phyloP scores from a whole-genome alignment of 2,113 vertebrate species.

The Pavo muticus region DNA sequence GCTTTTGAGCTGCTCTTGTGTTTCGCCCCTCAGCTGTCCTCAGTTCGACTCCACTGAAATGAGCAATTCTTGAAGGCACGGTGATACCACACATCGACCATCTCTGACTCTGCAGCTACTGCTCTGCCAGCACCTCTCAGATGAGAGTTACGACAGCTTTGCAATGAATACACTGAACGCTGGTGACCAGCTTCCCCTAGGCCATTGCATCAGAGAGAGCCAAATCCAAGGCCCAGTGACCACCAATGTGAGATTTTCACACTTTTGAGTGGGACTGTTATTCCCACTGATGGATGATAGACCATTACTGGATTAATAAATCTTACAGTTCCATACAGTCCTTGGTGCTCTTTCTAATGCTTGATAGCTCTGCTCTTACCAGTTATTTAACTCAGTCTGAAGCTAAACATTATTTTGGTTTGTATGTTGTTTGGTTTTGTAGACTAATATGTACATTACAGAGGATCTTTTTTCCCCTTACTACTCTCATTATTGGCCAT shows the following conservation, averaged over 20 bases:
- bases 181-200: not conserved
- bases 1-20: not conserved
- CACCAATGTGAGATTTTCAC: not conserved
- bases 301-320: not conserved
- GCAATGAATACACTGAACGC: not conserved
- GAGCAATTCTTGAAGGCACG: not conserved
- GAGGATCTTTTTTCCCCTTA: not conserved
- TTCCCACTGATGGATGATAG: not conserved
- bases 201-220: not conserved
- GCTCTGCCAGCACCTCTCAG: not conserved
- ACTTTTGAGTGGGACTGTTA: not conserved
- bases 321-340: not conserved
- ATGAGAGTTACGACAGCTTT: not conserved
- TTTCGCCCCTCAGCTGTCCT: not conserved
- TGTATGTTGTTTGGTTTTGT: not conserved
- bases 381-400: not conserved
- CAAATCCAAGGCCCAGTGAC: not conserved
- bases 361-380: not conserved
- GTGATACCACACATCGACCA: not conserved
- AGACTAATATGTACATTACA: not conserved
- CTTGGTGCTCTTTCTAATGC: not conserved
- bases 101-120: not conserved
- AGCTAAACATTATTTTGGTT: not conserved
- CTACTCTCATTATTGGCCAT: not conserved
- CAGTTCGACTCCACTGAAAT: not conserved